Evolutionary conservation across 2,797 vertebrate species (phyloP).

Genomic region (Morelia viridis): DNA sequence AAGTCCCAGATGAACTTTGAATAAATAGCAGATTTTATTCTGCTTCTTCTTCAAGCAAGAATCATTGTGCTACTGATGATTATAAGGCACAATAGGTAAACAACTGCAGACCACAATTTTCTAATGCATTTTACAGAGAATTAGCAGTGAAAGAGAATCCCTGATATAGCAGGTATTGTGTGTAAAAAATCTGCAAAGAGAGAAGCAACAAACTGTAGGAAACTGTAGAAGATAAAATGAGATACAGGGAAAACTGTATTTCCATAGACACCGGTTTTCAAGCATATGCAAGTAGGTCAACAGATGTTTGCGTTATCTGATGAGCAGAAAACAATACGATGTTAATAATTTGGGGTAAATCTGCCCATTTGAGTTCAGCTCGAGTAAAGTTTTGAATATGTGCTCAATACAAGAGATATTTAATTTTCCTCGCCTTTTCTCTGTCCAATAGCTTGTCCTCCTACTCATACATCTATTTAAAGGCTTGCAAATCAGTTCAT

Average conservation of each 20-base stretch:
- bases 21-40: not conserved
- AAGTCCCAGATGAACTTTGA: not conserved
- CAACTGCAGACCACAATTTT: not conserved
- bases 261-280: not conserved
- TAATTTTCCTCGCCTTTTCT: not conserved
- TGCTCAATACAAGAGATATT: not conserved
- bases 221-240: not conserved
- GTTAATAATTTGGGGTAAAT: not conserved
- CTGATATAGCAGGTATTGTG: not conserved
- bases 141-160: not conserved
- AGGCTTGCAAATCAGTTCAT: conserved; percentile 17
- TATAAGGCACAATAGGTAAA: not conserved
- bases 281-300: not conserved
- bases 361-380: not conserved
- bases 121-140: not conserved
- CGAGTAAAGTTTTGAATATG: not conserved
- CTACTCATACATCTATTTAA: conserved; percentile 38
- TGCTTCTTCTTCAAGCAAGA: not conserved
- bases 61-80: not conserved
- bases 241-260: not conserved
- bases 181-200: not conserved
- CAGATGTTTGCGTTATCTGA: not conserved
- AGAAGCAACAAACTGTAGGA: not conserved
- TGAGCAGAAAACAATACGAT: not conserved
- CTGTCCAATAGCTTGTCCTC: conserved; percentile 17